These are phyloP conservation scores for Apus apus DNA, from an alignment of 2,113 vertebrate species.

Conservation along the genomic window DNA sequence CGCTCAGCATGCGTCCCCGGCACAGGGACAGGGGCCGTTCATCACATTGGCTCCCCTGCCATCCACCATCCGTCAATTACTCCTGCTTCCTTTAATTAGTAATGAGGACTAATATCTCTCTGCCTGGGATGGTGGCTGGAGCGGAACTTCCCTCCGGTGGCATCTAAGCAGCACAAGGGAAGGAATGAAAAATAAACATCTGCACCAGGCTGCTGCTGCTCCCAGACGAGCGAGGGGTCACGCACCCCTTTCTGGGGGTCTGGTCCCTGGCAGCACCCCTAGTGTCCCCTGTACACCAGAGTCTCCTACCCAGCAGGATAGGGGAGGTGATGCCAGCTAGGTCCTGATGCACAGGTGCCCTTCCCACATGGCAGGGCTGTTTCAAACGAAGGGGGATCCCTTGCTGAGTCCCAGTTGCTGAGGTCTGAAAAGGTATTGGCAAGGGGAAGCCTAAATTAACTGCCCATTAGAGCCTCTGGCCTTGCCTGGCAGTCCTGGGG, in stretches of 20 bases:
- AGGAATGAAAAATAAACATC: conserved; percentile 56
- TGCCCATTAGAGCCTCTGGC: conserved; percentile 47
- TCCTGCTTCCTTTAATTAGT: conserved; percentile 91
- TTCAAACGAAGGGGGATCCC: background rate
- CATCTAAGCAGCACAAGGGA: conserved; percentile 57
- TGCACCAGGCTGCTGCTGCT: background rate
- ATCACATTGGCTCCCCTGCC: conserved; percentile 81
- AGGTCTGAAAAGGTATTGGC: background rate
- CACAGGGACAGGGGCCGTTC: conserved; percentile 85
- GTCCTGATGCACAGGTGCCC: rapidly evolving
- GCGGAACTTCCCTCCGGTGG: conserved; percentile 68
- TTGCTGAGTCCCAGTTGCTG: background rate
- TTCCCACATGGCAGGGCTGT: background rate
- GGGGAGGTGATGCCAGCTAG: background rate
- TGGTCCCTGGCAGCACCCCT: background rate
- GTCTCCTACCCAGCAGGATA: background rate
- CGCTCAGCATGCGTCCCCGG: conserved; percentile 78
- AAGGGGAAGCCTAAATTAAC: conserved; percentile 40
- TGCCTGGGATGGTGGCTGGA: conserved; percentile 64
- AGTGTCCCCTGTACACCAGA: background rate
- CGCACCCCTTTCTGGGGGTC: background rate
- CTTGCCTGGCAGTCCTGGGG: background rate
- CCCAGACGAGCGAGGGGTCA: rapidly evolving
- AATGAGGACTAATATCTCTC: conserved; percentile 95
- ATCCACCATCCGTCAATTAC: conserved; percentile 82